Base-by-base conservation (phyloP, 2,888 invertebrate genomes). In the Drosophila vallismaia region DNA sequence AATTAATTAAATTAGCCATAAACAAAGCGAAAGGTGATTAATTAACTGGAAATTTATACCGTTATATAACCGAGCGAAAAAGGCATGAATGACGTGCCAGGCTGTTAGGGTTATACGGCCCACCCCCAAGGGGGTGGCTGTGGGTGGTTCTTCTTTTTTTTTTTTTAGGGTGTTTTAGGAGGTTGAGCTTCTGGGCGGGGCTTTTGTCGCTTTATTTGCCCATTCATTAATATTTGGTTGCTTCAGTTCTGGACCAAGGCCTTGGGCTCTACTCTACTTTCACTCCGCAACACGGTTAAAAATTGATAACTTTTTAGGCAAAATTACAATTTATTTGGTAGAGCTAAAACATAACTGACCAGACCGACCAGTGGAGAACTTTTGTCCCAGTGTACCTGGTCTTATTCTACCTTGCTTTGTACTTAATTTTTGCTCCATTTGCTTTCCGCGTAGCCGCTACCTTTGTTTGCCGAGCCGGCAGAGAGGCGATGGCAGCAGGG, bases 1-100 rank as follows among this genome's bases (percentile, higher is more conserved):
- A 77, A 77, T 77, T 77, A 79, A 79, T 77, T 77, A 79, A 77
- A 77, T 79, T 77, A 79, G 80, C 75, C 80, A 77, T 77, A 77
- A 77, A 77, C 77, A 77, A 77, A 77, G 80, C 74, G 74, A 77
- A 77, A 79, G 80, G 77, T 77, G 77, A 77, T 77, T 77, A 77
- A 77, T 77, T 77, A 77, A 77, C 77, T 77, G 76, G 77, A 71
- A 77, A 77, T 79, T 77, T 77, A 77, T 77, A 79, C 79, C 76
- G 70, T 67, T 74, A 74, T 59, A 68, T 63, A 74, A 62, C 57
- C 49, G 48, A 29, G 29, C 19, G 40, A 24, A 51, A 53, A 55
- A 50, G 64, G 76, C 63, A 63, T 73, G 58, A 76, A 75, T 63
- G 75, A 75, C 69, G 77, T 76, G 73, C 68, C 50, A 9, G 31